Evolutionary conservation across 92 coral and sea anemone species (phyloP).

Genomic region (Umimayanthus kanabou): DNA sequence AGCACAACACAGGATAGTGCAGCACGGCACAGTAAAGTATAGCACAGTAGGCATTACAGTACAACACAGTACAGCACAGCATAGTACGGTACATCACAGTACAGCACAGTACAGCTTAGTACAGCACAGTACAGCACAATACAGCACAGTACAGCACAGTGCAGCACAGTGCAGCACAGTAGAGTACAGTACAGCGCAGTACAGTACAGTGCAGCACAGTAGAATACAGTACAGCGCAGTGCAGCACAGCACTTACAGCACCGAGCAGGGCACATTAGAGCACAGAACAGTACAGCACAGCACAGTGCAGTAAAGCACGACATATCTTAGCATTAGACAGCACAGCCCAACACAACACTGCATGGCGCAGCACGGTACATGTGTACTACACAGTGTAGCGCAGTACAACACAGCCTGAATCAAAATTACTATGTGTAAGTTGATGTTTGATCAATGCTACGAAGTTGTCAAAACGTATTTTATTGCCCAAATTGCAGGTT

Average conservation of each 20-base stretch:
- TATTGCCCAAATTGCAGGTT: conserved; percentile 48
- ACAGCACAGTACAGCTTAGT: neutral
- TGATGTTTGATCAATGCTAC: too few species aligned
- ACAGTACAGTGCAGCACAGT: too few species aligned
- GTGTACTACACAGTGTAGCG: neutral
- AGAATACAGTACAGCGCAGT: too few species aligned
- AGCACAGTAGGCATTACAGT: neutral
- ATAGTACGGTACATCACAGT: neutral
- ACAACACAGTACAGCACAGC: neutral
- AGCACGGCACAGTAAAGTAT: neutral
- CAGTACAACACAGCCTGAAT: too few species aligned
- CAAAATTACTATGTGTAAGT: too few species aligned
- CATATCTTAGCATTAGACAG: neutral
- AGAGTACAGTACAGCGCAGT: too few species aligned
- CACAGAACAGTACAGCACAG: neutral
- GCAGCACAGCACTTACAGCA: neutral
- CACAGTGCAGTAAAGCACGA: too few species aligned
- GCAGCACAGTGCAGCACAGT: neutral
- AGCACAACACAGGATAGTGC: too few species aligned
- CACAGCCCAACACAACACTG: too few species aligned
- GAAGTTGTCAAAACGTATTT: neutral
- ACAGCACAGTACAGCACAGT: neutral
- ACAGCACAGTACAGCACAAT: neutral
- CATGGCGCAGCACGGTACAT: too few species aligned
- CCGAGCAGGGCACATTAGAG: too few species aligned